These are phyloP conservation scores for Laticauda colubrina DNA, from an alignment of 2,113 vertebrate species.

Conservation along the genomic window DNA sequence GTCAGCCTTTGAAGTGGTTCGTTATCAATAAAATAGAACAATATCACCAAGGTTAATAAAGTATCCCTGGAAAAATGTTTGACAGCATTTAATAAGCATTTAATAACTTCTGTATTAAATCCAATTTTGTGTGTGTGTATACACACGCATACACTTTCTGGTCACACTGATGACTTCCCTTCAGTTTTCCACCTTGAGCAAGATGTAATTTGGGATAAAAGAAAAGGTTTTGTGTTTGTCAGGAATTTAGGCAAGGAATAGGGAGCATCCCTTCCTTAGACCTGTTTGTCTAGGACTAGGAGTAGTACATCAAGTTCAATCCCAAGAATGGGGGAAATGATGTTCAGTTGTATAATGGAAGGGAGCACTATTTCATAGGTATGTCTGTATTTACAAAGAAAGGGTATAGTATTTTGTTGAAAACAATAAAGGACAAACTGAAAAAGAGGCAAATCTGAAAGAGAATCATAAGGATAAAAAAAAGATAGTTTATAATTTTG, in stretches of 20 bases:
- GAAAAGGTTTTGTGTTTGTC: neutral
- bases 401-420: neutral
- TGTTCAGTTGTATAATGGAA: neutral
- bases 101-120: neutral
- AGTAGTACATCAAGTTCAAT: neutral
- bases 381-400: neutral
- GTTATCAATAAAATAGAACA: neutral
- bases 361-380: neutral
- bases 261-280: neutral
- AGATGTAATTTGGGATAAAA: neutral
- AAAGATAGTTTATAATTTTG: neutral
- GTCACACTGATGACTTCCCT: neutral
- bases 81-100: neutral
- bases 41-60: neutral
- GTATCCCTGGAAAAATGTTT: neutral
- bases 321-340: neutral
- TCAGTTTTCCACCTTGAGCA: neutral
- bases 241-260: neutral
- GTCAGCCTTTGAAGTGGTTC: neutral
- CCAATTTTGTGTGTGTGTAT: neutral
- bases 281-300: neutral
- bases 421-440: neutral
- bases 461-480: neutral
- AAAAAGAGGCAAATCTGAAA: neutral
- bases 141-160: neutral